phyloP scores from a whole-genome alignment of 2,797 vertebrate species.

The Thalassophryne amazonica region DNA sequence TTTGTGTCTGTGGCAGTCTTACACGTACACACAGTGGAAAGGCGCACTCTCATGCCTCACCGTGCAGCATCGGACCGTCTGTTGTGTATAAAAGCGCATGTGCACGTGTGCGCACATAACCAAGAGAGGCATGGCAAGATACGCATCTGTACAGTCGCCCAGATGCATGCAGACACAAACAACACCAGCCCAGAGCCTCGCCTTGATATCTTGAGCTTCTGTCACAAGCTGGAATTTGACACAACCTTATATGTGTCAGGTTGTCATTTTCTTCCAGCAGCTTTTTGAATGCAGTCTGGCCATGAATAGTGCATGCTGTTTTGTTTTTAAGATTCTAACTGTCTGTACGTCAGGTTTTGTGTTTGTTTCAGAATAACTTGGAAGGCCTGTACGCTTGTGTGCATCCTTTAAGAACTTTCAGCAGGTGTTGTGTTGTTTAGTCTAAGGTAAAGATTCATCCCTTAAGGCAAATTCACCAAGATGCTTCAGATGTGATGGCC shows the following conservation, averaged over 20 bases:
- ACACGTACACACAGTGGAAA: constrained; percentile 12
- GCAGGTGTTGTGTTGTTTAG: constrained; percentile 71
- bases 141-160: constrained; percentile 27
- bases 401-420: constrained; percentile 72
- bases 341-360: constrained; percentile 72
- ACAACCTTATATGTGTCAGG: constrained; percentile 76
- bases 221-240: constrained; percentile 80
- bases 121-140: constrained; percentile 17
- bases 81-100: constrained; percentile 36
- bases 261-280: constrained; percentile 74
- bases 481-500: constrained; percentile 47
- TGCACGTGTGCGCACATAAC: constrained; percentile 13
- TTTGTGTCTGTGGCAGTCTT: constrained; percentile 20
- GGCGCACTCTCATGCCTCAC: constrained; percentile 22
- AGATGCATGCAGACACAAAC: constrained; percentile 23
- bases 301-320: constrained; percentile 83
- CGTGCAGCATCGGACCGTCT: constrained; percentile 19
- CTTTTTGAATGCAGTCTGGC: constrained; percentile 70
- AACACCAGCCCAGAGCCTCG: constrained; percentile 69
- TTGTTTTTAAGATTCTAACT: constrained; percentile 73
- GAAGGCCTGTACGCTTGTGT: constrained; percentile 61
- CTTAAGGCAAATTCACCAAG: constrained; percentile 57
- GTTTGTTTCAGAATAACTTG: constrained; percentile 71
- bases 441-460: constrained; percentile 67
- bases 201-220: constrained; percentile 82